A percentile compares a stretch with the other conserved stretches of the same genome.
phyloP scores from a whole-genome alignment of 2,888 invertebrate genomes.

The Nephrotoma flavescens region DNA sequence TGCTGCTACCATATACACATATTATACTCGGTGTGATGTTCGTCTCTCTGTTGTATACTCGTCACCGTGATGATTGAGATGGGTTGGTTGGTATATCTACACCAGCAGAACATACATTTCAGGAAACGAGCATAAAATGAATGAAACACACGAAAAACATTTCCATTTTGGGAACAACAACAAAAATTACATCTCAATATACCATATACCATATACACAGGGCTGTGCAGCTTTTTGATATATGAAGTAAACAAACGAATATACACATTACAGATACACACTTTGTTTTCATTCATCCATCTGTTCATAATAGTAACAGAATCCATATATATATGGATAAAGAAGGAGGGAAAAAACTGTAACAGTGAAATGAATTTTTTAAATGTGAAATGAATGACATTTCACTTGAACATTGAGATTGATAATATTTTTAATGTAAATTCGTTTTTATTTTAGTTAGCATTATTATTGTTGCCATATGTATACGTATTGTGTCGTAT shows the following conservation, averaged over 20 bases:
- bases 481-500: too few relatives aligned
- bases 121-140: neutral
- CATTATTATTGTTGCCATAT: too few relatives aligned
- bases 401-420: neutral
- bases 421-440: neutral
- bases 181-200: neutral
- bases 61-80: too few relatives aligned
- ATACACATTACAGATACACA: neutral
- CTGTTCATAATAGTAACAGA: neutral
- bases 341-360: neutral
- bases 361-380: neutral
- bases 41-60: too few relatives aligned
- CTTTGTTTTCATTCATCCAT: neutral
- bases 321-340: neutral
- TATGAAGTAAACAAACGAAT: neutral
- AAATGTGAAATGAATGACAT: neutral
- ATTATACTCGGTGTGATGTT: too few relatives aligned
- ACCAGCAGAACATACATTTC: too few relatives aligned
- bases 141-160: neutral
- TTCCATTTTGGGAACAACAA: neutral
- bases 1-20: neutral
- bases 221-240: too few relatives aligned
- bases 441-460: neutral
- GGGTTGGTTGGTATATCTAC: too few relatives aligned
- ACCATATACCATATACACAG: neutral